Percentiles rank a stretch among this genome's conserved stretches.
phyloP scores from a whole-genome alignment of 2,888 invertebrate genomes.

The Unio pictorum region DNA sequence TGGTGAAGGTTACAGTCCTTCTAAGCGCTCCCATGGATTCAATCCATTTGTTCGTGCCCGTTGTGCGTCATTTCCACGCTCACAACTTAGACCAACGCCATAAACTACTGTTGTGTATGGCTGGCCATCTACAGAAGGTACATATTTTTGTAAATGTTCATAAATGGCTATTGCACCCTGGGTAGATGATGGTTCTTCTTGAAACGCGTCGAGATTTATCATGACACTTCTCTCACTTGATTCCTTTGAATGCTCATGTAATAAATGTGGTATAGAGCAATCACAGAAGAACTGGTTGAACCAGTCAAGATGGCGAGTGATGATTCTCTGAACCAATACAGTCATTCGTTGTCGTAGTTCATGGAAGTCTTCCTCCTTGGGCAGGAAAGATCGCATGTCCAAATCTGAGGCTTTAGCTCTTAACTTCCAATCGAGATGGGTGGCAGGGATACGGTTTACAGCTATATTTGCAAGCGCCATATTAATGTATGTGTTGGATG shows the following conservation, averaged over 20 bases:
- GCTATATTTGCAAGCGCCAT: too few species aligned
- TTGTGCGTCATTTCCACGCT: conserved; percentile 25
- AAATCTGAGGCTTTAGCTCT: too few species aligned
- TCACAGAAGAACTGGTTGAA: conserved; percentile 13
- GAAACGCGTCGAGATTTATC: conserved; percentile 3
- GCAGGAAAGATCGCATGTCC: too few species aligned
- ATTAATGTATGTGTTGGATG: too few species aligned
- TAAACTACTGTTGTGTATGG: conserved; percentile 14
- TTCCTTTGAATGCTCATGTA: conserved; percentile 15
- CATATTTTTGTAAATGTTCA: conserved; percentile 20
- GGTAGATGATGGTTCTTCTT: conserved; percentile 13
- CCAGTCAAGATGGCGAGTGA: conserved; percentile 15
- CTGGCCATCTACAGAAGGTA: conserved; percentile 10
- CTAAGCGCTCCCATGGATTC: conserved; percentile 16
- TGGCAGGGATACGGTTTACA: too few species aligned
- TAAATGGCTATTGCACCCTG: conserved; percentile 13
- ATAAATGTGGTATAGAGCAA: conserved; percentile 8
- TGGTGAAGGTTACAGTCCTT: conserved; percentile 20
- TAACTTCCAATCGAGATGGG: too few species aligned
- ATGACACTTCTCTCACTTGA: conserved; percentile 12
- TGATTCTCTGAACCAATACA: conserved; percentile 8
- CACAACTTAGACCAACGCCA: conserved; percentile 29
- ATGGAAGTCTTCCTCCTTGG: too few species aligned
- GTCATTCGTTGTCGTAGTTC: conserved; percentile 6
- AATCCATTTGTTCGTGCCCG: conserved; percentile 17